These are phyloP conservation scores for Sicus ferrugineus DNA, from an alignment of 2,888 invertebrate genomes.

Conservation along the genomic window DNA sequence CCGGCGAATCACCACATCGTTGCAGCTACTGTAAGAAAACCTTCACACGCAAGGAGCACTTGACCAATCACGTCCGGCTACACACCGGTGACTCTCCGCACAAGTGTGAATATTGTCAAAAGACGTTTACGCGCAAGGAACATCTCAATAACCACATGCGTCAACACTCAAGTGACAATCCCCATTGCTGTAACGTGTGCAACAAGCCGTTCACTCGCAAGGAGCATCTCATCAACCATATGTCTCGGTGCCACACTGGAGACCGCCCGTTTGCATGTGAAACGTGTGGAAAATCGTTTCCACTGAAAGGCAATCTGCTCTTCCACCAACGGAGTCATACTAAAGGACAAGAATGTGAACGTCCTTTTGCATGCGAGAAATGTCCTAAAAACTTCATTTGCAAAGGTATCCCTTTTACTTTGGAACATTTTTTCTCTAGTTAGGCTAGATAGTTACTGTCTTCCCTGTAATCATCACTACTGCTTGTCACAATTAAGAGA, in stretches of 20 bases:
- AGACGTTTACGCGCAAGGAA: slow-evolving; percentile 86
- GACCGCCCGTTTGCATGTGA: slow-evolving; percentile 85
- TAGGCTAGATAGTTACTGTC: too few species aligned
- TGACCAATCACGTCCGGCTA: slow-evolving; percentile 85
- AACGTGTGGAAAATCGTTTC: slow-evolving; percentile 87
- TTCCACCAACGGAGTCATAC: slow-evolving; percentile 89
- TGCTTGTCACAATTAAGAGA: too few species aligned
- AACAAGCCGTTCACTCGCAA: slow-evolving; percentile 85
- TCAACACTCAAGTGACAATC: slow-evolving; percentile 88
- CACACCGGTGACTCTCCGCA: slow-evolving; percentile 85
- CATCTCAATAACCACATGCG: slow-evolving; percentile 86
- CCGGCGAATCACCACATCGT: slow-evolving; percentile 77
- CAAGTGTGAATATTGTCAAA: slow-evolving; percentile 84
- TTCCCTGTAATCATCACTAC: too few species aligned
- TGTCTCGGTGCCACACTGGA: slow-evolving; percentile 74
- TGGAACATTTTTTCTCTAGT: too few species aligned
- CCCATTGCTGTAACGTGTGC: slow-evolving; percentile 85
- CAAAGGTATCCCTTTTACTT: slow-evolving; percentile 75
- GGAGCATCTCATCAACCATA: slow-evolving; percentile 86
- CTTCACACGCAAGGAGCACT: slow-evolving; percentile 85
- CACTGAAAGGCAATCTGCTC: slow-evolving; percentile 81
- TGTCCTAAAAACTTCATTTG: slow-evolving; percentile 89
- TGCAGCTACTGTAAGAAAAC: slow-evolving; percentile 65
- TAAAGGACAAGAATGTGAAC: slow-evolving; percentile 73
- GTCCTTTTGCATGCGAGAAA: slow-evolving; percentile 80